Evolutionary conservation across 1,140 invertebrate species (phyloP).

Genomic region (Stegodyphus mimosarum): DNA sequence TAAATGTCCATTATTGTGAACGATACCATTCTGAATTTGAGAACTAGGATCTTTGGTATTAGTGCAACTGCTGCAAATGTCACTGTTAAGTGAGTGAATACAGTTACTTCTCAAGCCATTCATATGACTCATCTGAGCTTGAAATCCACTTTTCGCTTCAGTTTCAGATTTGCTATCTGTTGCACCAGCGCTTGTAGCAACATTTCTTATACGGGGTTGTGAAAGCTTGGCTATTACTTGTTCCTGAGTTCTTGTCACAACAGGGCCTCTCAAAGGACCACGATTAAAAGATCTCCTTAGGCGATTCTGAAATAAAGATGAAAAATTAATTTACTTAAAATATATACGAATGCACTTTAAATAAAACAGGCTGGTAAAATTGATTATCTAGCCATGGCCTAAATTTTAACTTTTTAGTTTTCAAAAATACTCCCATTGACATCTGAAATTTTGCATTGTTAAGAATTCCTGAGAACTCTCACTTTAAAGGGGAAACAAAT

Average conservation of each 20-base stretch:
- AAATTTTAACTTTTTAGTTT: too few species aligned
- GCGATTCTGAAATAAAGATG: conserved; percentile 19
- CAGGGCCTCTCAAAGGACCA: background rate
- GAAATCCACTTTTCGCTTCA: background rate
- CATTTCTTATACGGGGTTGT: background rate
- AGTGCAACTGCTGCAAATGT: background rate
- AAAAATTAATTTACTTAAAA: background rate
- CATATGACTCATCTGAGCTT: background rate
- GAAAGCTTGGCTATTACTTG: background rate
- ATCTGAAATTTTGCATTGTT: too few species aligned
- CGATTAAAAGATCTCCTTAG: conserved; percentile 39
- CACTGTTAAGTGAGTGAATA: background rate
- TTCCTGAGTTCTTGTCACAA: background rate
- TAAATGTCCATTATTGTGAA: conserved; percentile 2
- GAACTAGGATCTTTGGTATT: background rate
- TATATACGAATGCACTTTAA: background rate
- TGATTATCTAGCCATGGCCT: too few species aligned
- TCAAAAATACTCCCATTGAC: too few species aligned
- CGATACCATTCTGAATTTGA: background rate
- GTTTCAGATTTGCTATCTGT: background rate
- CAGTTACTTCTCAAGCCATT: background rate
- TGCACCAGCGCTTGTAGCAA: background rate
- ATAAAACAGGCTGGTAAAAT: too few species aligned
- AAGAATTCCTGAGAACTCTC: too few species aligned
- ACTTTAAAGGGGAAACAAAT: too few species aligned